Evolutionary conservation across 1,140 invertebrate genomes (phyloP), one percentile per base, ranked within the genome.

Genomic region (Anthonomus grandis): DNA sequence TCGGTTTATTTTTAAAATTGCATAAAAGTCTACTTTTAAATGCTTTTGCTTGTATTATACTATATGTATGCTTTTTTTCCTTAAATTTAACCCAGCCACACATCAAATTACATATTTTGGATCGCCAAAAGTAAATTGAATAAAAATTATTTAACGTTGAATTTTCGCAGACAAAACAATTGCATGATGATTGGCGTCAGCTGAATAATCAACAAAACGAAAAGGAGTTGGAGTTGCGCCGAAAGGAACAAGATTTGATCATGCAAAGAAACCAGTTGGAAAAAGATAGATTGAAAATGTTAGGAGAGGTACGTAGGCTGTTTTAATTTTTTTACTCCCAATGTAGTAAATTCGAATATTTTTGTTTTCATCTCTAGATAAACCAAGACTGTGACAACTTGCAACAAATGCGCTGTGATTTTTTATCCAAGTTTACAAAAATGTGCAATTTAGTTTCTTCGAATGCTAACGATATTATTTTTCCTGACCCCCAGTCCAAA

Each of bases 361-460:
- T 21, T 24, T 31, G 19, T 22, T 42, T 53, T 24, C 71, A 68
- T 74, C 49, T 68, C 67, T 81, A 83, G 81, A 81, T 81, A 71
- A 77, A 79, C 73, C 76, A 77, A 64, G 80, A 82, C 70, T 79
- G 78, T 70, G 71, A 70, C 64, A 75, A 75, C 68, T 76, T 80
- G 71, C 72, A 73, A 51, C 75, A 75, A 55, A 70, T 81, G 63
- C 75, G 78, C 62, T 69, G 66, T 21, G 73, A 76, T 64, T 64
- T 82, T 62, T 75, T 75, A 59, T 74, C 69, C 58, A 81, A 80
- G 69, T 75, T 76, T 64, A 69, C 71, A 37, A 74, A 78, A 66
- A 74, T 79, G 60, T 77, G 77, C 37, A 72, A 78, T 55, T 79
- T 78, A 64, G 71, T 81, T 62, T 72, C 70, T 10, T 70, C 67